Evolutionary conservation across 2,888 invertebrate species (phyloP), one percentile per base, ranked within the genome.

Genomic region (Geotrupes spiniger): DNA sequence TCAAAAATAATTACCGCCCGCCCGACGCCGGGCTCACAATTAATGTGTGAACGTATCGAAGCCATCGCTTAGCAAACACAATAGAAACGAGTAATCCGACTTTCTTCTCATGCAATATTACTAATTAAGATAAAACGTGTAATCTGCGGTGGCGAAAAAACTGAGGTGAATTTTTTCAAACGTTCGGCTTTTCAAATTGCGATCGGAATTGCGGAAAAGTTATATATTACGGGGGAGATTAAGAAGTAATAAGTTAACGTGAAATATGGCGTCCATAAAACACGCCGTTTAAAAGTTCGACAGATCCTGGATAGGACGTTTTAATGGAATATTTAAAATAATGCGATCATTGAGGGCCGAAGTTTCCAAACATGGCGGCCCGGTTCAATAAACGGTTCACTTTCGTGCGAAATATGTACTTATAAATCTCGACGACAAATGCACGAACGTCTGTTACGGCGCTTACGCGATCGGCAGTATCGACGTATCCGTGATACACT

Each of bases 301-400:
- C 49, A 41, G 43, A 39, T 37, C 28, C 43, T 51, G 47, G 16
- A 29, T 33, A 40, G 43, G 51, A 47, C 47, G 31, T 46, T 47
- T 51, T 47, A 51, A 51, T 51, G 51, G 51, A 51, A 42, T 51
- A 51, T 51, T 47, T 49, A 56, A 58, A 58, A 58, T 58, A 56
- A 58, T 58, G 52, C 48, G 51, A 49, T 49, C 43, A 44, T 46
- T 31, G 37, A 38, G 16, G 12, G 43, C 21, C 51, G 54, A 56
- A 56, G 45, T 58, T 58, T 56, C 49, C 52, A 53, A 58, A 58
- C 54, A 52, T 53, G 53, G 51, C 57, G 51, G 38, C 47, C 52
- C 44, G 28, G 17, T 46, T 38, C 46, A 42, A 51, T 47, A 51
- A 39, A 49, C 44, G 42, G 33, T 42, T 42, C 42, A 21, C 21